Base-by-base conservation (phyloP, 2,797 vertebrate species). In the Salarias fasciatus region DNA sequence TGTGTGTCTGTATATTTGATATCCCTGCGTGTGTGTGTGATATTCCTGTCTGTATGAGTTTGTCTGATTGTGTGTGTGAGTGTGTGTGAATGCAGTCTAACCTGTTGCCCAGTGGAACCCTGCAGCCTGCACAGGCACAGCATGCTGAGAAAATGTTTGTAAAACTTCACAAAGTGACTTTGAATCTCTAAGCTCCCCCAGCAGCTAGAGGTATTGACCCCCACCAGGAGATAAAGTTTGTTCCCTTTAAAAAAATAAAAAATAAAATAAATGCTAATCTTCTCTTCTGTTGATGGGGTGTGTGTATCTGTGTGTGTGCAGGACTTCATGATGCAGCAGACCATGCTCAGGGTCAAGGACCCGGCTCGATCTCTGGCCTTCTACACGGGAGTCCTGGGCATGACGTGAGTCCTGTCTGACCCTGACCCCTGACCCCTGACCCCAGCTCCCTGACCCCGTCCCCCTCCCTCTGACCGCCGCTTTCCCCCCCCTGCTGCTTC, bases 241-340 rank as follows among this genome's bases (percentile, higher is more conserved):
- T n/a, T n/a, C n/a, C n/a, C n/a, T n/a, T n/a, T n/a, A 24, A n/a
- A n/a, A n/a, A n/a, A n/a, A n/a, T 2, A 24, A 24, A 24, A n/a
- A n/a, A n/a, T n/a, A n/a, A n/a, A n/a, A n/a, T n/a, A n/a, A n/a
- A n/a, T n/a, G n/a, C n/a, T n/a, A n/a, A n/a, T n/a, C n/a, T n/a
- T n/a, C n/a, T n/a, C n/a, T n/a, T n/a, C n/a, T n/a, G n/a, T n/a
- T n/a, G 18, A 24, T 24, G 18, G 18, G 9, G 33, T 35, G 33
- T 41, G 38, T 41, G 11, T 41, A 3, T 33, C 28, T 8, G 48
- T 37, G 38, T 37, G 38, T 66, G 28, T 72, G 18, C 49, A 97
- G 97, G 95, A 97, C 75, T 98, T 93, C 79, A 86, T 97, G 63
- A 89, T 98, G 81, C 97, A 98, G 79, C 96, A 98, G 85, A 98